phyloP scores from a whole-genome alignment of 1,140 invertebrate genomes.

The Hyles vespertilio region DNA sequence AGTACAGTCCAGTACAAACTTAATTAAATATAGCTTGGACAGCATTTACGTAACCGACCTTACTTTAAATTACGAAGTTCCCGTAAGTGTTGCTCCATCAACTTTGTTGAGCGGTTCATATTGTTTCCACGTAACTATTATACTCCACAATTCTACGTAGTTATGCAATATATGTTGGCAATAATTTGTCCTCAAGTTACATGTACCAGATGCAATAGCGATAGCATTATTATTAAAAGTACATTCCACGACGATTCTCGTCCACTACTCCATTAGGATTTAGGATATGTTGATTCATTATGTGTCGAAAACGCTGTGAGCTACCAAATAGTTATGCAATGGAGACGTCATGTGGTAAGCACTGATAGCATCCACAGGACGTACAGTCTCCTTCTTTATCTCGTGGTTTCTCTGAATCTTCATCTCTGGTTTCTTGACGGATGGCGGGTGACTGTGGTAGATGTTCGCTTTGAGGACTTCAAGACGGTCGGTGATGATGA shows the following conservation, averaged over 20 bases:
- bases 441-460: conserved; percentile 55
- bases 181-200: too few species aligned
- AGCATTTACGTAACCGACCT: not conserved
- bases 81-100: too few species aligned
- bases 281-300: conserved; percentile 21
- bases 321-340: conserved; percentile 58
- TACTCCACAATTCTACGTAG: too few species aligned
- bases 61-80: too few species aligned
- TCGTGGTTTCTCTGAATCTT: conserved; percentile 18
- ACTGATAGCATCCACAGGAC: not conserved
- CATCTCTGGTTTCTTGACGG: conserved; percentile 32
- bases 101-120: too few species aligned
- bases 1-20: not conserved
- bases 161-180: too few species aligned
- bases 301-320: conserved; percentile 58
- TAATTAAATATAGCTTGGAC: not conserved
- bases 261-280: not conserved
- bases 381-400: conserved; percentile 24
- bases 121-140: too few species aligned
- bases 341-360: conserved; percentile 28
- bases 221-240: too few species aligned
- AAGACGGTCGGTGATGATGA: conserved; percentile 61
- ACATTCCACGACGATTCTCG: too few species aligned
- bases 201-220: too few species aligned
- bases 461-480: conserved; percentile 62